phyloP scores from a whole-genome alignment of 2,113 vertebrate species.

The Mungos mungo region DNA sequence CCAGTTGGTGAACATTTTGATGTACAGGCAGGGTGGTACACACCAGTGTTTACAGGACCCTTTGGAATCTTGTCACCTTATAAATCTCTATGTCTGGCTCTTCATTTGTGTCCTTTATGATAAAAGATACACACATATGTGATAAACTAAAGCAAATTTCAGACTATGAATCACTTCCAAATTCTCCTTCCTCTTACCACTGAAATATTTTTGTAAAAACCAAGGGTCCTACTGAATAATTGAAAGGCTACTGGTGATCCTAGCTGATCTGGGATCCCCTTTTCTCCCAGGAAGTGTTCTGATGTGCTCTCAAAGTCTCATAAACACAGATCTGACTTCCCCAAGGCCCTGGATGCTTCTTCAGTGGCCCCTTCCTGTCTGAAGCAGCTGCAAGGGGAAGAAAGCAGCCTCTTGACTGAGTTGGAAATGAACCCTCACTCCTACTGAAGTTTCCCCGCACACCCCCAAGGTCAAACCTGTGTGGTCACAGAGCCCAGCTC shows the following conservation, averaged over 20 bases:
- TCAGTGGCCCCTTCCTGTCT: background rate
- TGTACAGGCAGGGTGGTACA: fast-evolving
- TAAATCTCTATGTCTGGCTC: background rate
- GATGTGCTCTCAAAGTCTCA: background rate
- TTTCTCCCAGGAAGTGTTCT: background rate
- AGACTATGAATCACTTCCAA: background rate
- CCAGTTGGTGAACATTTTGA: background rate
- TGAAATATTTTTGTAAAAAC: background rate
- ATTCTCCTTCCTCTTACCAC: background rate
- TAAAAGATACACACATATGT: background rate
- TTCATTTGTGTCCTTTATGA: background rate
- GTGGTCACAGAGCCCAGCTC: conserved; percentile 52
- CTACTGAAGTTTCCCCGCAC: background rate
- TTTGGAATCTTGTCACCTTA: background rate
- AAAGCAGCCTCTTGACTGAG: background rate
- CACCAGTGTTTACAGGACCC: no score
- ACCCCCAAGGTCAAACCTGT: conserved; percentile 65
- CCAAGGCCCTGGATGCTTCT: background rate
- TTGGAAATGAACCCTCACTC: background rate
- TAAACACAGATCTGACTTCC: conserved; percentile 33
- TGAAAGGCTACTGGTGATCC: background rate
- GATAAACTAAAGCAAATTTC: background rate
- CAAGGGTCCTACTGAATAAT: background rate
- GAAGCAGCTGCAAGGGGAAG: background rate
- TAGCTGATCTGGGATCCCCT: background rate